Base-by-base conservation (phyloP, 2,888 invertebrate genomes). In the Melangyna quadrimaculata region DNA sequence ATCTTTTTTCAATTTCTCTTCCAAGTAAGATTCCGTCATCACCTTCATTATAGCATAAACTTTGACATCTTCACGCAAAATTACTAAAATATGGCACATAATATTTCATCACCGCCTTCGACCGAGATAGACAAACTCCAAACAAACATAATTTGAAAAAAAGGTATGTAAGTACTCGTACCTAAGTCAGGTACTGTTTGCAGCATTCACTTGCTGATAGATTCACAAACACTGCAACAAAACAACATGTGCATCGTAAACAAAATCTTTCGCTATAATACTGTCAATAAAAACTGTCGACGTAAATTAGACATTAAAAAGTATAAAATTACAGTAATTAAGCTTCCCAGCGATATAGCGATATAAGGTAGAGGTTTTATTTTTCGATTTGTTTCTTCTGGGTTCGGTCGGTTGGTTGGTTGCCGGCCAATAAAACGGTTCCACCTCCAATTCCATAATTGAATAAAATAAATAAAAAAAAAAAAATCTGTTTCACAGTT, bases 371-470 rank as follows among this genome's bases (percentile, higher is more conserved):
- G 59, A 14, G 17, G 27, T 55, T 70, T 70, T 43, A 27, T 40
- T 40, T 40, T 61, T 40, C 24, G 57, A 63, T 67, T 67, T 51
- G 29, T 67, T 53, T 37, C 17, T 37, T 10, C 17, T 53, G 55
- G 35, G 69, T 17, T 24, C 61, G 61, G 40, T 67, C 17, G 70
- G 53, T 70, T 70, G 70, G 53, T 70, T 70, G 53, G 43, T 55
- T 70, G 24, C 70, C 55, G 19, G 51, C 12, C 40, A 70, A 70
- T 75, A 63, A 35, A 70, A 69, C 59, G 51, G 73, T 86, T 73
- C 73, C 86, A 73, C 77, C 81, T 86, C 63, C 77, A 51, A 78
- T 70, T 86, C 69, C 22, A 59, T 57, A 74, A 77, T 74, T 69
- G 67, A 83, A 78, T 74, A 53, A 63, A 37, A n/a, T 14, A 37